Conservation (phyloP, 53 echinoderm and acorn worm genomes). For the Henricia sp. region DNA sequence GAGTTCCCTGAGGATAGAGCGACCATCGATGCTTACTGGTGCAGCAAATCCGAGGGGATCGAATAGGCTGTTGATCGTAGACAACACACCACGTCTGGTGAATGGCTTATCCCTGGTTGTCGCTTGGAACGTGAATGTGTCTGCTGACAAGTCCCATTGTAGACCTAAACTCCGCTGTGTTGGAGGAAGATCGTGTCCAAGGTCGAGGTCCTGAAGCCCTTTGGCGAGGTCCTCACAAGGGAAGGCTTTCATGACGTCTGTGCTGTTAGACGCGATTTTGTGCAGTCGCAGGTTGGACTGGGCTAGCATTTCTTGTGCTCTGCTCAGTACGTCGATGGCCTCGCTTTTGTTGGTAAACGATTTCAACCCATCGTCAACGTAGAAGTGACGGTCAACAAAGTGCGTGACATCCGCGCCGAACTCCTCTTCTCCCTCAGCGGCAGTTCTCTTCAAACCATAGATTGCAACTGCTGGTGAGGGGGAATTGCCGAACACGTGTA, state of each 20-base stretch:
- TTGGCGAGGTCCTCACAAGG: slow-evolving; percentile 51
- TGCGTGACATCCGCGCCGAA: slow-evolving; percentile 21
- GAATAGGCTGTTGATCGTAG: slow-evolving; percentile 55
- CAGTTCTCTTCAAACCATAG: slow-evolving; percentile 55
- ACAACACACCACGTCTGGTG: slow-evolving; percentile 60
- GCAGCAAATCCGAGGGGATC: slow-evolving; percentile 67
- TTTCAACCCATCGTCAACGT: slow-evolving; percentile 70
- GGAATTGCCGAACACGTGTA: slow-evolving; percentile 60
- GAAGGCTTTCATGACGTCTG: slow-evolving; percentile 60
- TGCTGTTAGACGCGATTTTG: slow-evolving; percentile 73
- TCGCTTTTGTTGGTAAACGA: slow-evolving; percentile 10
- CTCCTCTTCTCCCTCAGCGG: slow-evolving; percentile 24
- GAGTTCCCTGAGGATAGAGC: slow-evolving; percentile 31
- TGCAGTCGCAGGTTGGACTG: slow-evolving; percentile 69
- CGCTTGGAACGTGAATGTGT: slow-evolving; percentile 47
- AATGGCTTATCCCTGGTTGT: slow-evolving; percentile 44
- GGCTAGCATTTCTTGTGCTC: slow-evolving; percentile 35
- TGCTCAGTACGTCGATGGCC: slow-evolving; percentile 17
- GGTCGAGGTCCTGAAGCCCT: slow-evolving; percentile 49
- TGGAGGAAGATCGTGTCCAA: slow-evolving; percentile 29
- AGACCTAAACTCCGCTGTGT: slow-evolving; percentile 47
- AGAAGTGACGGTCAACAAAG: slow-evolving; percentile 69
- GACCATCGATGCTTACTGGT: slow-evolving; percentile 42
- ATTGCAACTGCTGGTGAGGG: slow-evolving; percentile 61
- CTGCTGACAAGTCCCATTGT: slow-evolving; percentile 39